These are phyloP conservation scores for Pollachius pollachius DNA, from an alignment of 2,113 vertebrate species.

Conservation along the genomic window DNA sequence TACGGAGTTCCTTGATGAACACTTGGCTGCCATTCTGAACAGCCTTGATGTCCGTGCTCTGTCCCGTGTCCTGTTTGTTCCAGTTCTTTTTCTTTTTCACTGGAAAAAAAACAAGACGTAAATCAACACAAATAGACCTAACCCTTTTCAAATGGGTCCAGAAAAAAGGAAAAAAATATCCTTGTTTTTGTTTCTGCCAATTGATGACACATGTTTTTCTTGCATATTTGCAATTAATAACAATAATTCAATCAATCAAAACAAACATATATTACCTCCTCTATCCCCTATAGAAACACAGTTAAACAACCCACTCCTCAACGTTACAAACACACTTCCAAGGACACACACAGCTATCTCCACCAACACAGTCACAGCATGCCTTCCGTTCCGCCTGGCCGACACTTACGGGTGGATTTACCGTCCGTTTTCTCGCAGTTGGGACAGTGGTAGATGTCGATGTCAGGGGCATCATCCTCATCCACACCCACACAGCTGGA, in stretches of 20 bases:
- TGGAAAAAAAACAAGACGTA: slow-evolving; percentile 50
- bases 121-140: neutral
- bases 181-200: too few relatives aligned
- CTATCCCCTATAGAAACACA: too few relatives aligned
- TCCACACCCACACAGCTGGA: slow-evolving; percentile 93
- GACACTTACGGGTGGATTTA: slow-evolving; percentile 91
- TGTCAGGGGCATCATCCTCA: slow-evolving; percentile 95
- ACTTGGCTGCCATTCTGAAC: slow-evolving; percentile 97
- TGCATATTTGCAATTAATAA: too few relatives aligned
- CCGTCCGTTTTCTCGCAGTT: slow-evolving; percentile 97
- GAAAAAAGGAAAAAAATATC: neutral
- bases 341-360: neutral
- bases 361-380: neutral
- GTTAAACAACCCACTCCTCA: too few relatives aligned
- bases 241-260: too few relatives aligned
- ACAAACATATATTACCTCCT: too few relatives aligned
- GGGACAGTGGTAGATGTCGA: slow-evolving; percentile 97
- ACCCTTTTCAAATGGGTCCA: neutral
- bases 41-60: slow-evolving; percentile 86
- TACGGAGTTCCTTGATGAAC: slow-evolving; percentile 95
- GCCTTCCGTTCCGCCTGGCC: too few relatives aligned
- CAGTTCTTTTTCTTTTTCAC: slow-evolving; percentile 98
- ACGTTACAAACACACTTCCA: neutral
- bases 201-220: too few relatives aligned
- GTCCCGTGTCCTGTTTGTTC: slow-evolving; percentile 90